Conservation (phyloP, 2,888 invertebrate genomes). For the Tubulanus polymorphus region DNA sequence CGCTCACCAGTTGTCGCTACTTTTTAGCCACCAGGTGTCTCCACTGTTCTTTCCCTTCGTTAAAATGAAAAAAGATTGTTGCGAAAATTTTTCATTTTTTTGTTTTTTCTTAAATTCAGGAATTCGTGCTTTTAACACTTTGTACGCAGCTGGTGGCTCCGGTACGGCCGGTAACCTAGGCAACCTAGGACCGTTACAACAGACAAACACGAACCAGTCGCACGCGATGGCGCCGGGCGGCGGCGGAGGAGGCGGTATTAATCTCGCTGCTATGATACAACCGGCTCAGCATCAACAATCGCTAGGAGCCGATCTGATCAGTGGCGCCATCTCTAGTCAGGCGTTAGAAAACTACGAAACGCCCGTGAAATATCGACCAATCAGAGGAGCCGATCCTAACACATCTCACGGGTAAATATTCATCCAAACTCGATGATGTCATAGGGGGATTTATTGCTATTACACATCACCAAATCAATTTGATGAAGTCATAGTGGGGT, state of each 20-base stretch:
- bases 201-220: neutral
- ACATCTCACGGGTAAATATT: neutral
- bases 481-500: too few species aligned
- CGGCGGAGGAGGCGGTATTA: neutral
- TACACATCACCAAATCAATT: too few species aligned
- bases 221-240: neutral
- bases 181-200: slow-evolving; percentile 16
- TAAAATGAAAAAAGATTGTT: too few species aligned
- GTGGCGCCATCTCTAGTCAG: slow-evolving; percentile 22
- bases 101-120: neutral
- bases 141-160: slow-evolving; percentile 37
- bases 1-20: too few species aligned
- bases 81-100: too few species aligned
- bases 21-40: too few species aligned
- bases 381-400: neutral
- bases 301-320: slow-evolving; percentile 16
- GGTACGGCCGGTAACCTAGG: slow-evolving; percentile 16
- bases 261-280: neutral
- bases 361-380: neutral
- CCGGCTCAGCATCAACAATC: too few species aligned
- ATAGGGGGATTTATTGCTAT: neutral
- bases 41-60: too few species aligned
- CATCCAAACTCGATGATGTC: neutral
- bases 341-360: slow-evolving; percentile 22
- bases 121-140: slow-evolving; percentile 29